Evolutionary conservation across 2,113 vertebrate species (phyloP).

Genomic region (Castor canadensis): DNA sequence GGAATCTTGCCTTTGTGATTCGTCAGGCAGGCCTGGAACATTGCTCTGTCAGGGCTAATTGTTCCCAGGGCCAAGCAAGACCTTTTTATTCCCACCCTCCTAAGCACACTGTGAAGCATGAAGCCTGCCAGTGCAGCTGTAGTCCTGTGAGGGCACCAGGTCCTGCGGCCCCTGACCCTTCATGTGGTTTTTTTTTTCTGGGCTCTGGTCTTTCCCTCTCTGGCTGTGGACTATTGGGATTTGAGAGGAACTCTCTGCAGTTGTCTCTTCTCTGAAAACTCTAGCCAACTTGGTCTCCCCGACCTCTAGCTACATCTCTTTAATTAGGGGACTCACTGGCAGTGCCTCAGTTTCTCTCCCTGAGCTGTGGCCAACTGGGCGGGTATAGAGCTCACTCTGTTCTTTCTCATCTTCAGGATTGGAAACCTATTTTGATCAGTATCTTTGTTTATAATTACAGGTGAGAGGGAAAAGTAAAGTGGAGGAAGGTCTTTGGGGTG

Average conservation of each 20-base stretch:
- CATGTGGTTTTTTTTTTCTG: accelerated
- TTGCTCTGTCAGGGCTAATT: neutral
- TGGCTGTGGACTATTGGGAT: too few species aligned
- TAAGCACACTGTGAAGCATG: accelerated
- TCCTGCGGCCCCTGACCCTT: accelerated
- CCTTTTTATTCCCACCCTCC: neutral
- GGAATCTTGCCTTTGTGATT: too few species aligned
- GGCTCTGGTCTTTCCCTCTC: neutral
- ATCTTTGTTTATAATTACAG: neutral
- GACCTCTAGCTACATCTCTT: neutral
- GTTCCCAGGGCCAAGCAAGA: neutral
- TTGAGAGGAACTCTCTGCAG: neutral
- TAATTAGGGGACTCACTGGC: accelerated
- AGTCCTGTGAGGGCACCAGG: neutral
- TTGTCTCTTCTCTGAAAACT: neutral
- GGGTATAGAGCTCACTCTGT: neutral
- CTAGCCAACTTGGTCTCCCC: neutral
- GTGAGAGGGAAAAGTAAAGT: neutral
- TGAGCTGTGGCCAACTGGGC: too few species aligned
- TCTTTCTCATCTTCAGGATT: neutral
- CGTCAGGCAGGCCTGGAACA: neutral
- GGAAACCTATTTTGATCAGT: too few species aligned
- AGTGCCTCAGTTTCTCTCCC: neutral
- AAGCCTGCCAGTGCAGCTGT: neutral
- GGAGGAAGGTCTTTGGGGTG: neutral